These are phyloP conservation scores for Papilio polyxenes DNA, from an alignment of 1,140 invertebrate genomes.

Conservation along the genomic window DNA sequence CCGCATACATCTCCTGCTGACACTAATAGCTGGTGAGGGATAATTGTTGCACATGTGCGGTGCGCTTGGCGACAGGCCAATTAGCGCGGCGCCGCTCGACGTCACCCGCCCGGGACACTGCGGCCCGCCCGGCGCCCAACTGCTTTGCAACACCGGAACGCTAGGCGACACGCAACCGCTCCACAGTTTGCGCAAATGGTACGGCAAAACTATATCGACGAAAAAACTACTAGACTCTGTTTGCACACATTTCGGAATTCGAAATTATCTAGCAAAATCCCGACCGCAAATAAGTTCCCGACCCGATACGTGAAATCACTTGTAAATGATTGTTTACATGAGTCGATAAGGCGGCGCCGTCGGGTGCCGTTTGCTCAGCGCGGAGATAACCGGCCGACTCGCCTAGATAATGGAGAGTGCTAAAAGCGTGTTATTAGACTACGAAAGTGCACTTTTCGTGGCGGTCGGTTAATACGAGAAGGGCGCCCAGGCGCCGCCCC, in stretches of 20 bases:
- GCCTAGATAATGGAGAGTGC: constrained; percentile 60
- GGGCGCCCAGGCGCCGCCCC: constrained; percentile 69
- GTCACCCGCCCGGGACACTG: constrained; percentile 49
- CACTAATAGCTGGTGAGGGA: constrained; percentile 75
- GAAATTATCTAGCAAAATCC: constrained; percentile 71
- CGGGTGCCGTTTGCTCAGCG: constrained; percentile 63
- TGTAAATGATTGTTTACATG: constrained; percentile 73
- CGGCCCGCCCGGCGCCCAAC: constrained; percentile 21
- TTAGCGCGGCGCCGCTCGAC: constrained; percentile 66
- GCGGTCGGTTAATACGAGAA: constrained; percentile 56
- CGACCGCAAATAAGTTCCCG: constrained; percentile 66
- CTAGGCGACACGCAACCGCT: not conserved
- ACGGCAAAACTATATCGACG: not conserved
- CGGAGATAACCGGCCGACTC: constrained; percentile 64
- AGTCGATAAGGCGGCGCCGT: constrained; percentile 75
- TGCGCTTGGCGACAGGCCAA: constrained; percentile 74
- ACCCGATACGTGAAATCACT: constrained; percentile 66
- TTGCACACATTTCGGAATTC: constrained; percentile 50
- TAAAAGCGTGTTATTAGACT: constrained; percentile 74
- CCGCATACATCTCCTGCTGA: constrained; percentile 65
- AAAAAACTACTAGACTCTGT: constrained; percentile 29
- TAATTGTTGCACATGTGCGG: constrained; percentile 77
- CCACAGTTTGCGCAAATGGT: constrained; percentile 3
- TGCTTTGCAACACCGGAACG: constrained; percentile 17
- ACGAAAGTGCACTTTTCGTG: constrained; percentile 63